These are phyloP conservation scores for Oceanodroma tethys DNA, from an alignment of 2,113 vertebrate species.

Conservation along the genomic window DNA sequence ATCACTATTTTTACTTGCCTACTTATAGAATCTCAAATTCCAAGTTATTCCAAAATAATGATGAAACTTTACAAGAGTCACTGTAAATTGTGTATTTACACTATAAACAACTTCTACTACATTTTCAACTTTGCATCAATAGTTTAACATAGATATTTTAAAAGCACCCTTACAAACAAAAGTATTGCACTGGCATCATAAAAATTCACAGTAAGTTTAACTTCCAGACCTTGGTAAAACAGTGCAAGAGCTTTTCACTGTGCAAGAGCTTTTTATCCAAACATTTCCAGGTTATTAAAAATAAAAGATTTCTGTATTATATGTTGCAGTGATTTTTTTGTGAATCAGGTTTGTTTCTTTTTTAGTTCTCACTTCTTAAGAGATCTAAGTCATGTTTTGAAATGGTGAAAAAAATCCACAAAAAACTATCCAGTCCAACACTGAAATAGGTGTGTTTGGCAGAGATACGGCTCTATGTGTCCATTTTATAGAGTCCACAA, in stretches of 20 bases:
- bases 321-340: background rate
- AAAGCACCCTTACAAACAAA: conserved; percentile 54
- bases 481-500: background rate
- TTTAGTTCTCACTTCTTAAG: background rate
- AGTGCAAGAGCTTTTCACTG: conserved; percentile 43
- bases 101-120: background rate
- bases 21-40: background rate
- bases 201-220: conserved; percentile 56
- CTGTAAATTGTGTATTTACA: conserved; percentile 17
- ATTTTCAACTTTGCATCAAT: background rate
- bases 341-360: background rate
- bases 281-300: background rate
- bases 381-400: background rate
- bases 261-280: conserved; percentile 31
- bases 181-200: conserved; percentile 46
- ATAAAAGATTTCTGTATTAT: background rate
- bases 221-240: background rate
- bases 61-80: background rate
- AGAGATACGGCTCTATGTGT: background rate
- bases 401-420: background rate
- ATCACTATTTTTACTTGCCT: background rate
- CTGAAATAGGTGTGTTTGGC: background rate
- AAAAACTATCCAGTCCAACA: background rate
- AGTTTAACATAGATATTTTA: background rate
- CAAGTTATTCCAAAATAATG: background rate